A percentile compares a stretch with the other conserved stretches of the same genome.
Conservation (phyloP, 2,888 invertebrate genomes). For the Silvanus unidentatus region DNA sequence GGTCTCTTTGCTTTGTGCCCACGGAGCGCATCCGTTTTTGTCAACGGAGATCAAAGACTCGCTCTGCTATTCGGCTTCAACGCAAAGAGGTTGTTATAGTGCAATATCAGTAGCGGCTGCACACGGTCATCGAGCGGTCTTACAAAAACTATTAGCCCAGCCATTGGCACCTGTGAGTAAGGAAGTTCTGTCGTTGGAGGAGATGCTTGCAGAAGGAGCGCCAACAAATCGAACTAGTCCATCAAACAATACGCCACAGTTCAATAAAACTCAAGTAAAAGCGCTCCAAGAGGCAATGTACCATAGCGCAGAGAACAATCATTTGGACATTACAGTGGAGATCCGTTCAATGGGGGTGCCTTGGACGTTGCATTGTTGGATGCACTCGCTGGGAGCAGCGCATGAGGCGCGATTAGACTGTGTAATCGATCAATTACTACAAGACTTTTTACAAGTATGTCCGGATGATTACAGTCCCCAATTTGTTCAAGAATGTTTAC, state of each 20-base stretch:
- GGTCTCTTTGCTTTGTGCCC: conserved; percentile 70
- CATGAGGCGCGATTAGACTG: conserved; percentile 77
- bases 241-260: conserved; percentile 44
- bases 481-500: conserved; percentile 85
- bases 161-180: conserved; percentile 60
- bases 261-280: conserved; percentile 77
- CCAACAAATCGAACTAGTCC: conserved; percentile 30
- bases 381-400: conserved; percentile 79
- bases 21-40: conserved; percentile 83
- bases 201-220: conserved; percentile 76
- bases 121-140: conserved; percentile 74
- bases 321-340: conserved; percentile 84
- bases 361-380: conserved; percentile 92
- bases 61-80: conserved; percentile 78
- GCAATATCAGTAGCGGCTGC: conserved; percentile 86
- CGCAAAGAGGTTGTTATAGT: conserved; percentile 81
- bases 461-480: conserved; percentile 85
- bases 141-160: conserved; percentile 73
- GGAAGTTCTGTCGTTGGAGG: conserved; percentile 79
- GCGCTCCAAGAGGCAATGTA: conserved; percentile 91
- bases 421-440: conserved; percentile 80
- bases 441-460: conserved; percentile 86
- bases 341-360: conserved; percentile 78
- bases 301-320: conserved; percentile 86
- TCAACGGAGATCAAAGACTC: conserved; percentile 79